phyloP scores from a whole-genome alignment of 2,888 invertebrate species.

The Eumerus sabulonum region DNA sequence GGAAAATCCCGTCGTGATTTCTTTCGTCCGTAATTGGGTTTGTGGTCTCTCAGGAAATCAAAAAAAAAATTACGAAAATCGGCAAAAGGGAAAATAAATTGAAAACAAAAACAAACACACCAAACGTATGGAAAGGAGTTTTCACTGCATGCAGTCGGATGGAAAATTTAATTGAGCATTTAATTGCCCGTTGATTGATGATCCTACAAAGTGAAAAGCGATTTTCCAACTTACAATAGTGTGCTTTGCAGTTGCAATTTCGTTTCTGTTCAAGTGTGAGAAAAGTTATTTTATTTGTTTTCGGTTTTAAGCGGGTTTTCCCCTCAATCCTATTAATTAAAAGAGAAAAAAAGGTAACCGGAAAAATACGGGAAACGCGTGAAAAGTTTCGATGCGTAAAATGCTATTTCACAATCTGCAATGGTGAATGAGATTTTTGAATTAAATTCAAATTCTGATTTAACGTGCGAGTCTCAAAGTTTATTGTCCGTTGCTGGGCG shows the following conservation, averaged over 20 bases:
- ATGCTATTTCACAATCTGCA: constrained; percentile 68
- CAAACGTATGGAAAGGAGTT: neutral
- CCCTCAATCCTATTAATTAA: constrained; percentile 1
- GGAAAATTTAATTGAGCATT: constrained; percentile 72
- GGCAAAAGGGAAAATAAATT: no score
- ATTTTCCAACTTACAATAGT: constrained; percentile 40
- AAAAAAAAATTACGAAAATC: constrained; percentile 12
- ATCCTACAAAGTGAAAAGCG: constrained; percentile 54
- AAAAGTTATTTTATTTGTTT: constrained; percentile 19
- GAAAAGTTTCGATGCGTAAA: constrained; percentile 42
- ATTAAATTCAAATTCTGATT: constrained; percentile 71
- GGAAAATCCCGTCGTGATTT: constrained; percentile 55
- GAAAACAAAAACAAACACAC: no score
- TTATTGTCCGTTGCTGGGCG: constrained; percentile 43
- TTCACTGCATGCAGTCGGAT: constrained; percentile 70
- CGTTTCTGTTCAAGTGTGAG: constrained; percentile 29
- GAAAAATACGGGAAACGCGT: constrained; percentile 27
- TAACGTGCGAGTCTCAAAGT: constrained; percentile 70
- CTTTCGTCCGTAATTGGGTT: constrained; percentile 27
- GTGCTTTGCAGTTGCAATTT: constrained; percentile 5
- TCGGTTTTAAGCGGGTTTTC: constrained; percentile 26
- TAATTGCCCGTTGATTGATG: constrained; percentile 66
- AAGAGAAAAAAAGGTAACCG: constrained; percentile 4
- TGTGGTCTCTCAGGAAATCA: constrained; percentile 29
- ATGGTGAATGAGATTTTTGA: constrained; percentile 73